Conservation (phyloP, 2,888 invertebrate species). For the Drosophila stalkeri region DNA sequence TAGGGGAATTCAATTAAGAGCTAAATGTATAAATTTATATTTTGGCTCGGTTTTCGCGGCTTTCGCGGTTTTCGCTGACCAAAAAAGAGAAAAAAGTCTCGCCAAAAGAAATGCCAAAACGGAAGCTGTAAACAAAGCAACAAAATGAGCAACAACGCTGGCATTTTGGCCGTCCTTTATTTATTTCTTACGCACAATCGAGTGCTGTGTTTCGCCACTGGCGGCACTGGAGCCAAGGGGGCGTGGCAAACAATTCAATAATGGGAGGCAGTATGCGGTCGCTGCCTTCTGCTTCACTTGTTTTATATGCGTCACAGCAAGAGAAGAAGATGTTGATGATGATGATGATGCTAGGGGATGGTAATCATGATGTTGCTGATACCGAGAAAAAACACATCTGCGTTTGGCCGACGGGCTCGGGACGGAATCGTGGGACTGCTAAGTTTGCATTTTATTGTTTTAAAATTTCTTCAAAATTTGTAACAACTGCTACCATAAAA, state of each 20-base stretch:
- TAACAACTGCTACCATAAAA: conserved; percentile 49
- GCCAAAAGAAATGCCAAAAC: conserved; percentile 42
- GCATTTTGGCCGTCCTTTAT: conserved; percentile 61
- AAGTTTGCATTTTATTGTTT: conserved; percentile 49
- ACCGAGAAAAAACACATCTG: conserved; percentile 37
- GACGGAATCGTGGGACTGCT: conserved; percentile 15
- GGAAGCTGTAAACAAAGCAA: conserved; percentile 53
- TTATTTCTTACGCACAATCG: conserved; percentile 66
- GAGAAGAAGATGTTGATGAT: conserved; percentile 22
- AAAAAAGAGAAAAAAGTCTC: conserved; percentile 31
- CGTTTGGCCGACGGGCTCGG: conserved; percentile 43
- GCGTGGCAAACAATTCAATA: conserved; percentile 57
- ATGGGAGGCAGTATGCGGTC: conserved; percentile 61
- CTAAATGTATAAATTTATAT: conserved; percentile 49
- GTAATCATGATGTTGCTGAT: conserved; percentile 15
- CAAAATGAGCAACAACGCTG: conserved; percentile 30
- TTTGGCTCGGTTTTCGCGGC: conserved; percentile 10
- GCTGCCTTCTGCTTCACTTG: conserved; percentile 36
- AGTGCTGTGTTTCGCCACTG: conserved; percentile 12
- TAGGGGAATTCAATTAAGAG: conserved; percentile 72
- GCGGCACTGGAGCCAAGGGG: too few relatives aligned
- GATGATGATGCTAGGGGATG: conserved; percentile 11
- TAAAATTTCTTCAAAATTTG: conserved; percentile 53
- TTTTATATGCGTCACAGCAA: conserved; percentile 33
- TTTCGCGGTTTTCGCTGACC: conserved; percentile 39